Percentiles rank a stretch among this genome's conserved stretches.
phyloP scores from a whole-genome alignment of 92 coral and sea anemone species.

The Muricea muricata region DNA sequence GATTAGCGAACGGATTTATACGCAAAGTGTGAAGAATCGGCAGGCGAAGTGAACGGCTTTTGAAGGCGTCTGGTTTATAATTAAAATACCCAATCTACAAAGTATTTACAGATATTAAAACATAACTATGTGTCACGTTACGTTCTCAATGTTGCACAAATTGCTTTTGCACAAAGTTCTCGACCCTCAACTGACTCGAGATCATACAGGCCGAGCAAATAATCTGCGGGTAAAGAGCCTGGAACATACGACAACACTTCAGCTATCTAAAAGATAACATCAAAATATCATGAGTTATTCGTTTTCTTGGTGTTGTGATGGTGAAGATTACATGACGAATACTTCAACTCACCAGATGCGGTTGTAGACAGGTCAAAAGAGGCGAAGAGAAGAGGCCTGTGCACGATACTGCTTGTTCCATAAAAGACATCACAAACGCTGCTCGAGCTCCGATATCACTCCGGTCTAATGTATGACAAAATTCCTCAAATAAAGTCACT shows the following conservation, averaged over 20 bases:
- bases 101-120: background rate
- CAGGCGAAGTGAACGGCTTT: too few relatives aligned
- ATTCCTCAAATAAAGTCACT: constrained; percentile 92
- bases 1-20: too few relatives aligned
- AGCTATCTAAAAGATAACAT: constrained; percentile 15
- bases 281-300: background rate
- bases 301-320: too few relatives aligned
- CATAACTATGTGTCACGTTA: background rate
- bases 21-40: too few relatives aligned
- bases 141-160: constrained; percentile 31
- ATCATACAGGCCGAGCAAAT: constrained; percentile 43
- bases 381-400: constrained; percentile 62
- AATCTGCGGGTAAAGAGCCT: constrained; percentile 45
- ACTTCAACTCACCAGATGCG: constrained; percentile 77
- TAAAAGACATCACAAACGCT: constrained; percentile 77
- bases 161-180: constrained; percentile 41
- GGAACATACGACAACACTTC: constrained; percentile 43
- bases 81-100: background rate
- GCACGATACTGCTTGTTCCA: constrained; percentile 92
- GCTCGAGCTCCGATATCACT: constrained; percentile 90
- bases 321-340: background rate
- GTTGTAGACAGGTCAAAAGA: constrained; percentile 75
- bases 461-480: constrained; percentile 79
- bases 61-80: too few relatives aligned
- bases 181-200: constrained; percentile 38